Conservation (phyloP, 1,140 invertebrate genomes). For the Anastrepha obliqua region DNA sequence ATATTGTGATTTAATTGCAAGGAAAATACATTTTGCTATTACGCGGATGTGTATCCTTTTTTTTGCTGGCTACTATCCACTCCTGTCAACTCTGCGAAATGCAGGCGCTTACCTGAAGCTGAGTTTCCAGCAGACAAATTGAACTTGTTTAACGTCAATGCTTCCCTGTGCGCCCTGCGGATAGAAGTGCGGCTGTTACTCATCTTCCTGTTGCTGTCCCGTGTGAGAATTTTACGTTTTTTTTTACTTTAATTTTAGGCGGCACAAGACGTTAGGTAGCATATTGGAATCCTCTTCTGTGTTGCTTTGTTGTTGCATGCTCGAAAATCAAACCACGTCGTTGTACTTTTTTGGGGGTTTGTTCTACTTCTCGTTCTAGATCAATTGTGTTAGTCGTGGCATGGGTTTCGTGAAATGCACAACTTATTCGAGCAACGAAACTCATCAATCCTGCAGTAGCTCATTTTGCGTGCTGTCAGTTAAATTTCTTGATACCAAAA, state of each 20-base stretch:
- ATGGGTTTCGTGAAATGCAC: not conserved
- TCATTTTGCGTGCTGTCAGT: slow-evolving; percentile 2
- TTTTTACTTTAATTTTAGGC: not conserved
- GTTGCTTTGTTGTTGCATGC: not conserved
- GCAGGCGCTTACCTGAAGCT: not conserved
- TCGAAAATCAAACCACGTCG: slow-evolving; percentile 24
- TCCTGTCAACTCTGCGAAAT: slow-evolving; percentile 25
- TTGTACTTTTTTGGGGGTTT: slow-evolving; percentile 24
- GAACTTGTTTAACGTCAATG: slow-evolving; percentile 21
- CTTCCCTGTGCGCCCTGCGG: not conserved
- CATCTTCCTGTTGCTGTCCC: not conserved
- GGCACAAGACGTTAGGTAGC: slow-evolving; percentile 19
- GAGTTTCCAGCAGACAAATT: slow-evolving; percentile 21
- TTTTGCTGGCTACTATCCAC: not conserved
- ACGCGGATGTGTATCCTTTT: not conserved
- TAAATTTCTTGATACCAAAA: not conserved
- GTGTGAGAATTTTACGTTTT: slow-evolving; percentile 21
- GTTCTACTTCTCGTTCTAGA: slow-evolving; percentile 24
- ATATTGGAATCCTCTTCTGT: not conserved
- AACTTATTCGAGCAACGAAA: not conserved
- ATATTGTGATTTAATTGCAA: slow-evolving; percentile 52
- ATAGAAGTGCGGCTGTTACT: not conserved
- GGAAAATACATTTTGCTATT: not conserved
- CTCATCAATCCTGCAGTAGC: not conserved
- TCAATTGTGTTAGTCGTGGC: not conserved